A percentile compares a stretch with the other conserved stretches of the same genome.
Conservation (phyloP, 2,888 invertebrate species). For the Acrocyrtus sp. region DNA sequence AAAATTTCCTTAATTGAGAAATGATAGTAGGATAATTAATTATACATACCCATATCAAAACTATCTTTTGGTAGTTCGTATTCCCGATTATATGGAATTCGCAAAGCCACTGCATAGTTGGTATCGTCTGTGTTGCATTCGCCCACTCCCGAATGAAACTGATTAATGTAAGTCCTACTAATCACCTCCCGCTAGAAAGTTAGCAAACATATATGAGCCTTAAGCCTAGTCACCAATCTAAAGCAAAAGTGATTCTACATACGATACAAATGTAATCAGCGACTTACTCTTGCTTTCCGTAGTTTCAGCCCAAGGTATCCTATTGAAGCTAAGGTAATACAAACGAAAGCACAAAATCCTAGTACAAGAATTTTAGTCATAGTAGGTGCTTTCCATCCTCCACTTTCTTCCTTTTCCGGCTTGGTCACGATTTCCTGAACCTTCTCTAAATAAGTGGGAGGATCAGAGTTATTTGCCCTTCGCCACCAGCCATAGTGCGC, state of each 20-base stretch:
- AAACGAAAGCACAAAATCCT: slow-evolving; percentile 8
- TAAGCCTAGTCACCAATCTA: no score
- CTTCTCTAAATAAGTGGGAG: slow-evolving; percentile 45
- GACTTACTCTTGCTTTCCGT: slow-evolving; percentile 18
- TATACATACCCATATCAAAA: slow-evolving; percentile 26
- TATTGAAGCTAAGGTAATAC: neutral
- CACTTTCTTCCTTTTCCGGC: neutral
- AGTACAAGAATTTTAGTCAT: neutral
- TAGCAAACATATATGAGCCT: neutral
- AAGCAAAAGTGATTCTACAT: no score
- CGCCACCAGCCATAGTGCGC: slow-evolving; percentile 47
- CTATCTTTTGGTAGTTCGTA: slow-evolving; percentile 26
- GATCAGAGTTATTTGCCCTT: slow-evolving; percentile 18
- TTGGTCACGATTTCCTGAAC: neutral
- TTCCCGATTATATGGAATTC: slow-evolving; percentile 42
- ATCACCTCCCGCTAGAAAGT: slow-evolving; percentile 19
- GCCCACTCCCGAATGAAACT: slow-evolving; percentile 32
- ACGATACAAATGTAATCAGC: neutral
- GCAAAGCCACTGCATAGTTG: slow-evolving; percentile 36
- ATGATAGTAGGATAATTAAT: neutral
- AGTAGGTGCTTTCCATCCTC: neutral
- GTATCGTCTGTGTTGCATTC: slow-evolving; percentile 3
- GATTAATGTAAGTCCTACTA: slow-evolving; percentile 21
- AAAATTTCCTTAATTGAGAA: neutral
- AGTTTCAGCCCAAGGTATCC: slow-evolving; percentile 19